Conservation (phyloP, 64 coral and sea anemone genomes). For the Actinia tenebrosa region DNA sequence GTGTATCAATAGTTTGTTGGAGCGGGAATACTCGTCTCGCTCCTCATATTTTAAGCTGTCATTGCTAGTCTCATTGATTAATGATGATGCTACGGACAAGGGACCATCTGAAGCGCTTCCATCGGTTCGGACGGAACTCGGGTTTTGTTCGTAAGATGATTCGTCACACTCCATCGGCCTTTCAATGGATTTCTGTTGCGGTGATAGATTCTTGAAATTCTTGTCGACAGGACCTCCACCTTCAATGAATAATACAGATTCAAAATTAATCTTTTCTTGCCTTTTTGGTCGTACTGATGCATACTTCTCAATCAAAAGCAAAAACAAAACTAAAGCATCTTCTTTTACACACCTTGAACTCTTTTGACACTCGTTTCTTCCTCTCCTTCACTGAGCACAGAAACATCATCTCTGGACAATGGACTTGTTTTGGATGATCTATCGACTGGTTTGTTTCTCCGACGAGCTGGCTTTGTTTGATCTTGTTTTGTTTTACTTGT, state of each 20-base stretch:
- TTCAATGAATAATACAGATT: not conserved
- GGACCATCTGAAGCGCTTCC: conserved; percentile 12
- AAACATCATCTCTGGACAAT: conserved; percentile 6
- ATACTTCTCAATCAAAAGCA: too few species aligned
- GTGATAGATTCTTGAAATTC: not conserved
- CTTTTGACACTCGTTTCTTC: not conserved
- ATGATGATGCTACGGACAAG: conserved; percentile 14
- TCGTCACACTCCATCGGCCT: conserved; percentile 7
- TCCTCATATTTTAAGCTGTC: conserved; percentile 28
- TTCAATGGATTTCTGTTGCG: not conserved
- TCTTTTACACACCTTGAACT: not conserved
- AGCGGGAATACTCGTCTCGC: not conserved
- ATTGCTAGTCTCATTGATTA: conserved; percentile 29
- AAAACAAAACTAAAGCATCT: too few species aligned
- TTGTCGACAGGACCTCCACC: not conserved
- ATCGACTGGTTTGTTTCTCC: not conserved
- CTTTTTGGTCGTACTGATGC: too few species aligned
- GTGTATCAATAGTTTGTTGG: not conserved
- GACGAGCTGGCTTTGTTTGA: not conserved
- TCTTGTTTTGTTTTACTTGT: not conserved
- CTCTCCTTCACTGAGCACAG: conserved; percentile 4
- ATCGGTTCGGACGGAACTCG: conserved; percentile 21
- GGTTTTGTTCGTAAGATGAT: not conserved
- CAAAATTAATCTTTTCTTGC: not conserved
- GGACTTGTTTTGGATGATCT: not conserved